Evolutionary conservation across 1,140 invertebrate species (phyloP), one percentile per base, ranked within the genome.

Genomic region (Adelges cooleyi): DNA sequence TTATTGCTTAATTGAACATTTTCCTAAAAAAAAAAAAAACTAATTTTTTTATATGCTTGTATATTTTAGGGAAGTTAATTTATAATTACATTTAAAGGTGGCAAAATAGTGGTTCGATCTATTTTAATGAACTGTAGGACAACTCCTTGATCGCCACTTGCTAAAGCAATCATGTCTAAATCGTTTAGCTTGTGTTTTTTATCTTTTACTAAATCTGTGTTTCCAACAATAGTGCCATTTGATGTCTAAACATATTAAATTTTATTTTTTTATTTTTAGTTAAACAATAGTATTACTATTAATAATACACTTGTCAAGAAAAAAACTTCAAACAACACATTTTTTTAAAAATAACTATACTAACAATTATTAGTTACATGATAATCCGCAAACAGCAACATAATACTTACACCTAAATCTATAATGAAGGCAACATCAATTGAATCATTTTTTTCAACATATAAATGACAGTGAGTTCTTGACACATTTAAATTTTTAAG

Each of bases 191-290:
- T 10, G 22, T 33, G 17, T 48, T 62, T 42, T 48, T 33, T 25
- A 48, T 27, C 25, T n/a, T 48, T 17, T 9, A n/a, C 22, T 15
- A 62, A 48, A 33, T 22, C 44, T 46, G 20, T 11, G 46, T 62
- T 62, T 4, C 42, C 42, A 15, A 62, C 25, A 13, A 33, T 22
- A 20, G 56, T 62, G 2, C 56, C 56, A 48, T 62, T 62, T 33
- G 56, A 62, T 48, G 56, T 62, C 56, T 62, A 6, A 27, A 62
- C n/a, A n/a, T n/a, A n/a, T n/a, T n/a, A n/a, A n/a, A n/a, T n/a
- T n/a, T n/a, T n/a, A n/a, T n/a, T n/a, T n/a, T n/a, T n/a, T n/a
- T n/a, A n/a, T n/a, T n/a, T n/a, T n/a, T n/a, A n/a, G n/a, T n/a
- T n/a, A n/a, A n/a, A n/a, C n/a, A n/a, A n/a, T n/a, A n/a, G n/a